These are phyloP conservation scores for Dunckerocampus dactyliophorus DNA, from an alignment of 2,113 vertebrate genomes.

Conservation along the genomic window DNA sequence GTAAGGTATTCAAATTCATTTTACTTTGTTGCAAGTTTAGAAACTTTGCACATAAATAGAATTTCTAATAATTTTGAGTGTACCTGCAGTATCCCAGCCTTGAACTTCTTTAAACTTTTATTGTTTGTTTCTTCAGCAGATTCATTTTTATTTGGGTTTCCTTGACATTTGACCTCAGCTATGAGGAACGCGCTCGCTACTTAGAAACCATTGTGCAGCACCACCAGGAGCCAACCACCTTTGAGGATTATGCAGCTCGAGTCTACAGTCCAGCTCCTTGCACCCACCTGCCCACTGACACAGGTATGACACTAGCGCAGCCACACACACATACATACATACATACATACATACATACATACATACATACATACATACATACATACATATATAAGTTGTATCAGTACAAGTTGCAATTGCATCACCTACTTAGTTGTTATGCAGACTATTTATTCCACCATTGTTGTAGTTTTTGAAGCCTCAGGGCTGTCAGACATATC, in stretches of 20 bases:
- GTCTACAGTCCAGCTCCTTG: slow-evolving; percentile 95
- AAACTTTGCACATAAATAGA: no score
- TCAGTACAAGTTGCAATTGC: no score
- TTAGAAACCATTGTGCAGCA: slow-evolving; percentile 94
- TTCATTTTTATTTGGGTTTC: slow-evolving; percentile 10
- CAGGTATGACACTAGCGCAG: slow-evolving; percentile 72
- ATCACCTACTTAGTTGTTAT: no score
- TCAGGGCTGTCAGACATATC: background rate
- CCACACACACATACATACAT: background rate
- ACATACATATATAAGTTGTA: no score
- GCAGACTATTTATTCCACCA: background rate
- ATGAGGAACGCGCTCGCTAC: slow-evolving; percentile 93
- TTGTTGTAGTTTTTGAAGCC: background rate
- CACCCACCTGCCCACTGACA: slow-evolving; percentile 84
- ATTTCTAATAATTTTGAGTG: no score
- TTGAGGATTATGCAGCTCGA: slow-evolving; percentile 95
- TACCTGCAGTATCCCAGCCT: no score
- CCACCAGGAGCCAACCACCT: slow-evolving; percentile 92
- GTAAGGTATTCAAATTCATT: no score
- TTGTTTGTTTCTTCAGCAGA: background rate
- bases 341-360: no score
- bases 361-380: no score
- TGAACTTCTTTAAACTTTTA: background rate
- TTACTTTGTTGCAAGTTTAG: no score
- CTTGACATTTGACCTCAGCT: slow-evolving; percentile 87